phyloP scores from a whole-genome alignment of 2,888 invertebrate genomes.

The Lithophane ornitopus region DNA sequence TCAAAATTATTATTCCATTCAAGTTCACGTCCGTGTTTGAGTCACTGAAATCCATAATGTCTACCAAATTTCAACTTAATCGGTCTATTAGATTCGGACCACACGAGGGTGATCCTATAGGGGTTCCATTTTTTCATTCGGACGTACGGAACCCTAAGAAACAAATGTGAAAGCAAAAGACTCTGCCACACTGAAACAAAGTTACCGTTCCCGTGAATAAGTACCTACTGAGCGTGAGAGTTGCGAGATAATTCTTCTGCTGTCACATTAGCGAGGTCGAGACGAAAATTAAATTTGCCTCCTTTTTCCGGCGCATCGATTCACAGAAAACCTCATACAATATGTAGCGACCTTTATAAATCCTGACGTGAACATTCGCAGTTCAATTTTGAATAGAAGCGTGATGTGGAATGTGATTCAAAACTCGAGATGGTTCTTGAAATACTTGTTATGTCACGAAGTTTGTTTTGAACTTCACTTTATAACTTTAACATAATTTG shows the following conservation, averaged over 20 bases:
- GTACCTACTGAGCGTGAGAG: slow-evolving; percentile 49
- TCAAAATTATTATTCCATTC: no score
- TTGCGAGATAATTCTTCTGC: slow-evolving; percentile 69
- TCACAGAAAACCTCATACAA: slow-evolving; percentile 64
- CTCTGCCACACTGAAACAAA: slow-evolving; percentile 50
- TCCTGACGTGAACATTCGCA: slow-evolving; percentile 62
- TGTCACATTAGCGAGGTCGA: slow-evolving; percentile 73
- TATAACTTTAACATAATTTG: slow-evolving; percentile 14
- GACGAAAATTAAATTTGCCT: slow-evolving; percentile 73
- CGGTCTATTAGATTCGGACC: no score
- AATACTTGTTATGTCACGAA: slow-evolving; percentile 23
- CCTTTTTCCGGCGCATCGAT: slow-evolving; percentile 64
- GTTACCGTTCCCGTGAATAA: slow-evolving; percentile 57
- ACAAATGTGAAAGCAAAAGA: slow-evolving; percentile 27
- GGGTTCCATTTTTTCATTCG: no score
- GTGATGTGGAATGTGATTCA: slow-evolving; percentile 47
- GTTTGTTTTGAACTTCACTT: slow-evolving; percentile 28
- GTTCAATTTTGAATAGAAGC: slow-evolving; percentile 58
- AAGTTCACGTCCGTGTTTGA: no score
- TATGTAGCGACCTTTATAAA: slow-evolving; percentile 66
- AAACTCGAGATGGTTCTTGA: slow-evolving; percentile 29
- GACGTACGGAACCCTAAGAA: background rate
- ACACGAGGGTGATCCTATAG: no score
- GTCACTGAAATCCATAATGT: no score
- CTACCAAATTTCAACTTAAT: no score